phyloP scores from a whole-genome alignment of 2,113 vertebrate species.

The Spilogale gracilis region DNA sequence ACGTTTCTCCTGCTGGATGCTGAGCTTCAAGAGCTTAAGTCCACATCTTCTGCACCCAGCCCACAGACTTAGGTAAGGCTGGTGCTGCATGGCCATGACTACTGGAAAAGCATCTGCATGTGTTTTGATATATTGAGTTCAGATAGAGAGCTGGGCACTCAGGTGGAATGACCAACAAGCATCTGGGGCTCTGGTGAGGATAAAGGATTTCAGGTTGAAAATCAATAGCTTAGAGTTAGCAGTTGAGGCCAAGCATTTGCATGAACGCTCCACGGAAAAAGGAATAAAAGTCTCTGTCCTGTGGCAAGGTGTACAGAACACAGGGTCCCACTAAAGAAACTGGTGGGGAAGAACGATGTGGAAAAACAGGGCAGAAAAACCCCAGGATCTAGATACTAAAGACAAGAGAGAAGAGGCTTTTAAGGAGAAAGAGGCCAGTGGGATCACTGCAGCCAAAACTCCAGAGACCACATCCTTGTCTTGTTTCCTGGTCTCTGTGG shows the following conservation, averaged over 20 bases:
- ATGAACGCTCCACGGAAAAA: background rate
- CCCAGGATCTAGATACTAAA: background rate
- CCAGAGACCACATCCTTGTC: background rate
- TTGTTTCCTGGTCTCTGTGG: background rate
- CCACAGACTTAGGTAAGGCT: background rate
- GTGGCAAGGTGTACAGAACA: background rate
- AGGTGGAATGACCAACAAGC: background rate
- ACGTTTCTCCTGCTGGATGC: background rate
- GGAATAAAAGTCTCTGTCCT: background rate
- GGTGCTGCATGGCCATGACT: background rate
- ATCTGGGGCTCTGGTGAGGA: background rate
- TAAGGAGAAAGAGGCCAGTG: background rate
- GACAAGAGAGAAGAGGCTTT: background rate
- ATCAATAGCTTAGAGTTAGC: background rate
- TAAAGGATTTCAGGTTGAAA: background rate
- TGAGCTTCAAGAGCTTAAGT: background rate
- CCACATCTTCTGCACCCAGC: background rate
- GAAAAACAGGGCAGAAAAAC: background rate
- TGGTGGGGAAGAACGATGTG: background rate
- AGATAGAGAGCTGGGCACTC: background rate
- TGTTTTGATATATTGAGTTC: background rate
- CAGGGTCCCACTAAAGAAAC: background rate
- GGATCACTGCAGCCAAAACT: background rate
- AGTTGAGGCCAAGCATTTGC: background rate
- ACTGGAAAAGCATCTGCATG: background rate